phyloP scores from a whole-genome alignment of 2,113 vertebrate genomes.

The Australoheros scitulus region DNA sequence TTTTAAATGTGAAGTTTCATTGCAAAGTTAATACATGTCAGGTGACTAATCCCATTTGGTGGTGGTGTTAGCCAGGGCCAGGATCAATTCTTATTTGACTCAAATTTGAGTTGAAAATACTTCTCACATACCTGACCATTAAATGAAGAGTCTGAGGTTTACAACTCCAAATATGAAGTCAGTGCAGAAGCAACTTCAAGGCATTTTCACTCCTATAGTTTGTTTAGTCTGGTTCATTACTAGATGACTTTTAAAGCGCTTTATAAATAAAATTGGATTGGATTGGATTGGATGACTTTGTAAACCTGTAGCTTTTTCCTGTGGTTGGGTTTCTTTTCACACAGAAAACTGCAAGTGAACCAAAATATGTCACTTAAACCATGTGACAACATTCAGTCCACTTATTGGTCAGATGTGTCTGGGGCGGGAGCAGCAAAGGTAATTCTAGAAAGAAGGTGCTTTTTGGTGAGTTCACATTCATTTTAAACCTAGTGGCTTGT shows the following conservation, averaged over 20 bases:
- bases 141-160: not conserved
- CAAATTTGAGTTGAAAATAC: too few species aligned
- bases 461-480: not conserved
- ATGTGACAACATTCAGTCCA: not conserved
- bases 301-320: not conserved
- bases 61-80: too few species aligned
- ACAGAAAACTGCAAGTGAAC: too few species aligned
- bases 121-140: not conserved
- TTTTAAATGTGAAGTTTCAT: not conserved
- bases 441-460: not conserved
- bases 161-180: too few species aligned
- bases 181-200: not conserved
- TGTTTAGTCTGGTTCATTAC: not conserved
- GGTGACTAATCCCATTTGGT: not conserved
- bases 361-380: not conserved
- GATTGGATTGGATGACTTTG: too few species aligned
- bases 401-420: not conserved
- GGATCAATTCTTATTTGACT: too few species aligned
- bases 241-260: not conserved
- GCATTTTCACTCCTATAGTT: not conserved
- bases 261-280: too few species aligned
- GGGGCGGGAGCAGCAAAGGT: not conserved
- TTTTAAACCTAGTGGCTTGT: not conserved
- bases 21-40: not conserved
- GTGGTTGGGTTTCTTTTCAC: not conserved